These are phyloP conservation scores for Gymnothorax javanicus DNA, from an alignment of 2,797 vertebrate genomes.

Conservation along the genomic window DNA sequence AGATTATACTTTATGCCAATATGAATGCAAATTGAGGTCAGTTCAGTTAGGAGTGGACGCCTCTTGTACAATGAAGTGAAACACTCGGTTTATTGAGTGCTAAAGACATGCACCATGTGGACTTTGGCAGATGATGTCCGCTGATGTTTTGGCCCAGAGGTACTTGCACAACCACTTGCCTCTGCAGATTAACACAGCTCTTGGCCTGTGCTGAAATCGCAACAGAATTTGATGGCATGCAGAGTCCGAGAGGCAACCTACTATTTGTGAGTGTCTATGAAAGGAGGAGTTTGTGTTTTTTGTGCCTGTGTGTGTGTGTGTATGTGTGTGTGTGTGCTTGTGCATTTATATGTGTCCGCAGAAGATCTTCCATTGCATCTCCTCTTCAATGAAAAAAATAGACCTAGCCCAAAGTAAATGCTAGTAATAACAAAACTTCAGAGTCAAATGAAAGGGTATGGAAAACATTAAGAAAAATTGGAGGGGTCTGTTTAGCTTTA, in stretches of 20 bases:
- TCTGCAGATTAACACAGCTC: background rate
- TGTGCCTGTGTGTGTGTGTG: background rate
- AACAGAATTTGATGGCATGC: background rate
- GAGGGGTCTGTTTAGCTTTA: conserved; percentile 80
- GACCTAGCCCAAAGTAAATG: background rate
- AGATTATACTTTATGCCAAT: conserved; percentile 4
- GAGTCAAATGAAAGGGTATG: conserved; percentile 66
- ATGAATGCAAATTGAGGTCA: background rate
- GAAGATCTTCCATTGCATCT: conserved; percentile 2
- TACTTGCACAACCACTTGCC: background rate
- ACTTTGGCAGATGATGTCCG: background rate
- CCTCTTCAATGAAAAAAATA: background rate
- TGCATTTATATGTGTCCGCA: too few relatives aligned
- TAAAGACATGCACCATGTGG: background rate
- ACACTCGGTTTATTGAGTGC: background rate
- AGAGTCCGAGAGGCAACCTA: background rate
- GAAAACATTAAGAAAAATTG: conserved; percentile 81
- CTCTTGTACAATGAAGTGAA: background rate
- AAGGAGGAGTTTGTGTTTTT: background rate
- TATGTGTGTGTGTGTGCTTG: background rate
- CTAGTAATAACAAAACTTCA: conserved; percentile 12
- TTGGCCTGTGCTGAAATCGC: background rate
- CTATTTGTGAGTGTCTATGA: background rate
- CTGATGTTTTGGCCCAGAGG: background rate
- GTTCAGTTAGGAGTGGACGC: background rate